Conservation (phyloP, 1,140 invertebrate genomes). For the Cotesia vestalis region DNA sequence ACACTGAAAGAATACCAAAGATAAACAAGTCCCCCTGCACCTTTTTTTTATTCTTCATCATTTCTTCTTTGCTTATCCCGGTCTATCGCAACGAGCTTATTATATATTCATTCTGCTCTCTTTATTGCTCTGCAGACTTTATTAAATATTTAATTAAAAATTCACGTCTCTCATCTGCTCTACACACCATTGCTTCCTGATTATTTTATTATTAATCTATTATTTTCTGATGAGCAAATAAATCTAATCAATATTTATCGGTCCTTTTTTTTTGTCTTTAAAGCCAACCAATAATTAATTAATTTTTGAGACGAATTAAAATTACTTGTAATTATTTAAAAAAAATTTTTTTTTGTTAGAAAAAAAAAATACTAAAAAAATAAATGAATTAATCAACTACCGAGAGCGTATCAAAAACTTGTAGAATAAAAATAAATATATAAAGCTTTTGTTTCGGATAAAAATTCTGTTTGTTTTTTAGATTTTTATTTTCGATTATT, state of each 20-base stretch:
- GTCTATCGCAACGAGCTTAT: neutral
- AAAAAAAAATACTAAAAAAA: neutral
- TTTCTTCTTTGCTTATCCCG: neutral
- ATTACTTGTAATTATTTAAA: too few relatives aligned
- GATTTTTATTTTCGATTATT: too few relatives aligned
- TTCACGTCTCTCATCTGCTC: neutral
- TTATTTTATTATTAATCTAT: neutral
- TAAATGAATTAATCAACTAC: neutral
- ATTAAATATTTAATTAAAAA: slow-evolving; percentile 10
- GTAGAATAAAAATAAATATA: too few relatives aligned
- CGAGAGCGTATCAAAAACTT: neutral
- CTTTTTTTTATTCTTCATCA: neutral
- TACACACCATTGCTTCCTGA: neutral
- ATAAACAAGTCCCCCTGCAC: slow-evolving; percentile 9
- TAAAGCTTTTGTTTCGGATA: too few relatives aligned
- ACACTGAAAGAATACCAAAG: slow-evolving; percentile 4
- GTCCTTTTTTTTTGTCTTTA: neutral
- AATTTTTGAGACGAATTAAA: too few relatives aligned
- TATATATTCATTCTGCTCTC: neutral
- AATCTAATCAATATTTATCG: neutral
- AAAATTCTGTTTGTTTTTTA: too few relatives aligned
- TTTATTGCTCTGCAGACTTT: neutral
- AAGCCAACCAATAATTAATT: neutral
- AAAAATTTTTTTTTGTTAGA: too few relatives aligned
- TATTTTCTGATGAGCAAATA: neutral